phyloP scores from a whole-genome alignment of 2,797 vertebrate genomes.

The Acanthurus lineatus region DNA sequence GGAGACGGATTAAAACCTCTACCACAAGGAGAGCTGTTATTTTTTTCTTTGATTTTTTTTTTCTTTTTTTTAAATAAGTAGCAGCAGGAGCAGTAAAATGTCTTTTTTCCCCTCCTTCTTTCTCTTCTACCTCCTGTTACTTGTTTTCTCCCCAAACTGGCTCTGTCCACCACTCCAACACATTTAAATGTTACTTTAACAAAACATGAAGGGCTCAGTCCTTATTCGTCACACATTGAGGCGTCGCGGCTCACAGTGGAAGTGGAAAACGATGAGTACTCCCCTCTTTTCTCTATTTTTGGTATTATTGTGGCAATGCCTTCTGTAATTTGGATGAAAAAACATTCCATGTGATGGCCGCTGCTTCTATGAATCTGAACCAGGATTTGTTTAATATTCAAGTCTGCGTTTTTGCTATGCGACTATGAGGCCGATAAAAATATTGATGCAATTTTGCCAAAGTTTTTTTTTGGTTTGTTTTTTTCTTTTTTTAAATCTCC shows the following conservation, averaged over 20 bases:
- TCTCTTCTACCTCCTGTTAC: slow-evolving; percentile 93
- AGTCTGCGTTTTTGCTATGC: slow-evolving; percentile 40
- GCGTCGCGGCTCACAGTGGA: slow-evolving; percentile 37
- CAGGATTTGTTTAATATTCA: slow-evolving; percentile 8
- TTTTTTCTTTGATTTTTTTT: neutral
- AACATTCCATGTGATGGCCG: slow-evolving; percentile 63
- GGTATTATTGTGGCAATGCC: slow-evolving; percentile 35
- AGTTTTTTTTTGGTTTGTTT: slow-evolving; percentile 21
- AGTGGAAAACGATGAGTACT: slow-evolving; percentile 25
- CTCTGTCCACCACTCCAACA: slow-evolving; percentile 71
- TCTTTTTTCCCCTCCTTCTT: slow-evolving; percentile 77
- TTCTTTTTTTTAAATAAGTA: slow-evolving; percentile 75
- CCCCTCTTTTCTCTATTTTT: neutral
- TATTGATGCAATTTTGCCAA: slow-evolving; percentile 66
- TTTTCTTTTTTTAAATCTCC: neutral
- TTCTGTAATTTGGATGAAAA: slow-evolving; percentile 62
- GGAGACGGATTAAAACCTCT: slow-evolving; percentile 91
- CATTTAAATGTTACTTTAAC: slow-evolving; percentile 82
- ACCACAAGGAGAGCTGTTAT: slow-evolving; percentile 50
- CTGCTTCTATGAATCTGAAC: slow-evolving; percentile 27
- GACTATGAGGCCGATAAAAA: slow-evolving; percentile 16
- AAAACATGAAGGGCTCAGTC: slow-evolving; percentile 77
- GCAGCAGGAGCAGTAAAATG: slow-evolving; percentile 90
- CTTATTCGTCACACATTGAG: slow-evolving; percentile 77
- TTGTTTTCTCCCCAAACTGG: slow-evolving; percentile 75